phyloP scores from a whole-genome alignment of 2,113 vertebrate genomes.

The Scytalopus superciliaris region DNA sequence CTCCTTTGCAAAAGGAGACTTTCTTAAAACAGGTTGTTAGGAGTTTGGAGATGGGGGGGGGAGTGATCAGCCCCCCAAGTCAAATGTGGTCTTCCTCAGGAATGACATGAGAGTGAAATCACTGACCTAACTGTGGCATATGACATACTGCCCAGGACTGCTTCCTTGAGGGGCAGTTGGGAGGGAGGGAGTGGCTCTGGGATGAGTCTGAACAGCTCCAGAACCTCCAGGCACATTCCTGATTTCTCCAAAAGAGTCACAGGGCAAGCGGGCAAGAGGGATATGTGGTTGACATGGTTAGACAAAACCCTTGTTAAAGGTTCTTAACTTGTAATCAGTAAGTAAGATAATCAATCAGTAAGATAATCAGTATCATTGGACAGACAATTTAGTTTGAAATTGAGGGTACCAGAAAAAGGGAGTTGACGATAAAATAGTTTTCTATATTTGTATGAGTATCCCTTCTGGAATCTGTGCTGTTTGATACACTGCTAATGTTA shows the following conservation, averaged over 20 bases:
- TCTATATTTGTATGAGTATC: neutral
- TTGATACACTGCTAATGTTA: neutral
- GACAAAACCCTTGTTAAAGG: neutral
- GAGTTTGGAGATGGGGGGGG: neutral
- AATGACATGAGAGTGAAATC: neutral
- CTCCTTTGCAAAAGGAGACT: neutral
- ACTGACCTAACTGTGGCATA: accelerated
- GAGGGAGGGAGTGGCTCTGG: neutral
- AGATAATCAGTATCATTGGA: neutral
- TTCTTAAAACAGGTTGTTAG: neutral
- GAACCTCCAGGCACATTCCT: neutral
- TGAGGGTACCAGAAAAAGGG: neutral
- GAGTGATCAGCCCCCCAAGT: neutral
- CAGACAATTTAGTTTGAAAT: neutral
- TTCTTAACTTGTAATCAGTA: neutral
- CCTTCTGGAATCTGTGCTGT: neutral
- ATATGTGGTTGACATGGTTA: neutral
- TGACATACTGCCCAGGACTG: neutral
- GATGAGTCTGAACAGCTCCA: neutral
- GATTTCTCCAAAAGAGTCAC: neutral
- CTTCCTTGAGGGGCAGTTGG: neutral
- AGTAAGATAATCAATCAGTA: neutral
- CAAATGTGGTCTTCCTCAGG: neutral
- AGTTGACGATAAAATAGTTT: neutral
- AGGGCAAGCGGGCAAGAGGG: neutral